Evolutionary conservation across 2,888 invertebrate genomes (phyloP), one percentile per base, ranked within the genome.

Genomic region (Megamerina dolium): DNA sequence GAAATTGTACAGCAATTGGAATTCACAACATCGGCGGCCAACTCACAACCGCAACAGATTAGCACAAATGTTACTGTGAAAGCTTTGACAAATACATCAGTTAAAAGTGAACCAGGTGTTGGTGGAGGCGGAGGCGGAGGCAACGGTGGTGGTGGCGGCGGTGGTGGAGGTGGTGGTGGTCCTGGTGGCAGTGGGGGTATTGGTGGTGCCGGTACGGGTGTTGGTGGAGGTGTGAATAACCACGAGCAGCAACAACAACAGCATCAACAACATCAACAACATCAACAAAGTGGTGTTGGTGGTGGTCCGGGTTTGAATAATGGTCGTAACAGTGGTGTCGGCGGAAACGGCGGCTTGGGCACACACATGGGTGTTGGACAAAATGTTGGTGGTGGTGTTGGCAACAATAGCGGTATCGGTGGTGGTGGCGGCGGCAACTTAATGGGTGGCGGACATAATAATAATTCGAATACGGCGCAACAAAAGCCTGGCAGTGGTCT

Each of bases 1-100:
- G 90, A 92, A 73, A 92, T 92, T 59, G 91, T 92, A 17, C 92
- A 92, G 68, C 91, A 89, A 68, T 74, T 89, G 41, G 89, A 92
- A 70, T 91, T 91, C 67, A 89, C 89, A 50, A 88, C 88, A 31
- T 87, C 86, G 35, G 85, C 87, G 40, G 87, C 87, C 35, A 89
- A 86, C 64, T 85, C 87, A 6, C 88, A 88, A 64, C 85, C 89
- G 40, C 89, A 90, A 64, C 89, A 90, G 73, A 91, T 91, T 55
- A 87, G 85, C 62, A 91, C 92, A 53, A 91, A 91, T 75, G 90
- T 92, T 45, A 92, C 91, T 40, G 91, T 92, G 51, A 92, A 91
- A 64, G 81, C 85, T 27, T 71, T 84, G 56, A 82, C 83, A 52
- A 84, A 83, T 65, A 79, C 83, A 36, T 72, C 72, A 41, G 71